These are phyloP conservation scores for Lasioglossum morio DNA, from an alignment of 2,888 invertebrate genomes.

Conservation along the genomic window DNA sequence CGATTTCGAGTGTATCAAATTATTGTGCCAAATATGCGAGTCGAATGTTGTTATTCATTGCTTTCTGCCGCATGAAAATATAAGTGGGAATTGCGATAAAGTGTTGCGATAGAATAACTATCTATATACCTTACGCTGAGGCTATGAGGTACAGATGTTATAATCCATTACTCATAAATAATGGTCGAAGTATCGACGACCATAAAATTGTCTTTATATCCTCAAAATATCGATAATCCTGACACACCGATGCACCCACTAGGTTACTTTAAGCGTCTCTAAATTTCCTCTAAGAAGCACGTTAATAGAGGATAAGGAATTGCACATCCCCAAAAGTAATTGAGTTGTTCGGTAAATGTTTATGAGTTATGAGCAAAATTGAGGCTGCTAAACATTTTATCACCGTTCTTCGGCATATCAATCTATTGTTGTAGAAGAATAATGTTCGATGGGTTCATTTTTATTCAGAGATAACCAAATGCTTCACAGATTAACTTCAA, in stretches of 20 bases:
- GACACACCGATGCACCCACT: constrained; percentile 37
- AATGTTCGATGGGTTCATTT: neutral
- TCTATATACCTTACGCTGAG: constrained; percentile 30
- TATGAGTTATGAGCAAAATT: neutral
- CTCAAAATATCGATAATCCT: constrained; percentile 58
- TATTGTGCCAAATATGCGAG: neutral
- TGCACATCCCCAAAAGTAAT: neutral
- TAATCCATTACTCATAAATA: constrained; percentile 56
- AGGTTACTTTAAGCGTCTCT: constrained; percentile 47
- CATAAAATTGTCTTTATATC: constrained; percentile 55
- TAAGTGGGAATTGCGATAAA: constrained; percentile 19
- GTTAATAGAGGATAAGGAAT: constrained; percentile 22
- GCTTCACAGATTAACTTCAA: neutral
- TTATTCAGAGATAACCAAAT: neutral
- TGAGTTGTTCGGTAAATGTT: neutral
- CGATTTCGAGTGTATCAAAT: neutral
- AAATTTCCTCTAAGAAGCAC: constrained; percentile 45
- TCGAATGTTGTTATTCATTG: neutral
- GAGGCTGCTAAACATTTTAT: neutral
- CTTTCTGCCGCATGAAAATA: neutral
- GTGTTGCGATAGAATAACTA: constrained; percentile 39
- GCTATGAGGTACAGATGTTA: constrained; percentile 54
- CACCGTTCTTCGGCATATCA: neutral
- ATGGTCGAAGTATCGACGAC: constrained; percentile 38
- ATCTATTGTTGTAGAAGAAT: neutral